These are phyloP conservation scores for Masnerella sp. DNA, from an alignment of 2,888 invertebrate genomes.

Conservation along the genomic window DNA sequence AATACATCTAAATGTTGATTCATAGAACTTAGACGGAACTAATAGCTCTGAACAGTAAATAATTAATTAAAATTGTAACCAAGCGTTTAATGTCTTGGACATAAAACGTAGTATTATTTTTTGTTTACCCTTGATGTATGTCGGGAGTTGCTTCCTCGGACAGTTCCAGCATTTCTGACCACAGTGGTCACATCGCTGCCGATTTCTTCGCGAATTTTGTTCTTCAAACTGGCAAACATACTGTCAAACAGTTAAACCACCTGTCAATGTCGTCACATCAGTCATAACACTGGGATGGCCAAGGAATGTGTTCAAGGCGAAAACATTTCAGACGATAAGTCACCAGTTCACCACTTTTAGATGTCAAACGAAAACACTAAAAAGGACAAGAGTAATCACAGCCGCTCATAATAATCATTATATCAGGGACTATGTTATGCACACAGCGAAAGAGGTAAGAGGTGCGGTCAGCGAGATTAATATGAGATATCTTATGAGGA, in stretches of 20 bases:
- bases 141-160: slow-evolving; percentile 71
- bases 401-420: too few species aligned
- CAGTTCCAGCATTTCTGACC: slow-evolving; percentile 72
- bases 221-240: slow-evolving; percentile 93
- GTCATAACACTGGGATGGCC: slow-evolving; percentile 39
- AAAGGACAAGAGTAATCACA: not conserved
- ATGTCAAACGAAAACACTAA: too few species aligned
- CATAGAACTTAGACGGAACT: too few species aligned
- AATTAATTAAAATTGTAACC: too few species aligned
- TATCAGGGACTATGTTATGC: too few species aligned
- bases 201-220: slow-evolving; percentile 93
- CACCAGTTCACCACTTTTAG: not conserved
- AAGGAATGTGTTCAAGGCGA: slow-evolving; percentile 14
- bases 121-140: slow-evolving; percentile 73
- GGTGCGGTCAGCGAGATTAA: too few species aligned
- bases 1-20: too few species aligned
- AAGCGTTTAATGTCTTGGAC: too few species aligned
- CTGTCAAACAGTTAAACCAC: slow-evolving; percentile 29
- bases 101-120: not conserved
- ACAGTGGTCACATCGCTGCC: slow-evolving; percentile 85
- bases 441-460: too few species aligned
- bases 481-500: too few species aligned
- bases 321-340: slow-evolving; percentile 27
- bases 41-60: too few species aligned
- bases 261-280: slow-evolving; percentile 66